phyloP scores from a whole-genome alignment of 2,797 vertebrate genomes.

The Fistularia commersonii region DNA sequence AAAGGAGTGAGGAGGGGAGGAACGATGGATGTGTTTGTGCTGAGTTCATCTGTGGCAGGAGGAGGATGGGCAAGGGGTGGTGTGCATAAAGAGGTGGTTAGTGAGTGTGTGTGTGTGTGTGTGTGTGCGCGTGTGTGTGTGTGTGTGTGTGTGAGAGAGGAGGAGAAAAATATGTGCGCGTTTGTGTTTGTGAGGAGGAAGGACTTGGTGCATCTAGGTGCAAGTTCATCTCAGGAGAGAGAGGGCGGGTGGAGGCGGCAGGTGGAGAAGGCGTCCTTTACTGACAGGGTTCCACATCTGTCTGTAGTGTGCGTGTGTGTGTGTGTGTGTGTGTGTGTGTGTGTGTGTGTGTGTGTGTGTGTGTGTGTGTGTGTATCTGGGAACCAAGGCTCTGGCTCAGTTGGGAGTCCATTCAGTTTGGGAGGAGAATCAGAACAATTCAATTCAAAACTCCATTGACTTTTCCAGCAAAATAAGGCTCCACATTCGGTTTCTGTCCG shows the following conservation, averaged over 20 bases:
- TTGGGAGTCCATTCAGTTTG: slow-evolving; percentile 46
- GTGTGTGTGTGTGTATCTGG: background rate
- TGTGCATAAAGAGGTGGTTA: too few species aligned
- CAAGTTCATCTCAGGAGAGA: slow-evolving; percentile 26
- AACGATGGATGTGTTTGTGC: slow-evolving; percentile 61
- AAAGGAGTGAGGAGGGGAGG: slow-evolving; percentile 35
- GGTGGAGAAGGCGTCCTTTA: slow-evolving; percentile 20
- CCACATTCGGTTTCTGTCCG: slow-evolving; percentile 5
- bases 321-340: slow-evolving; percentile 1
- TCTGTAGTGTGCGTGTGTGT: slow-evolving; percentile 12
- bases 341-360: slow-evolving; percentile 1
- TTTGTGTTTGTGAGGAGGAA: background rate
- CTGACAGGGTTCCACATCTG: slow-evolving; percentile 22
- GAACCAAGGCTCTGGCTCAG: slow-evolving; percentile 49
- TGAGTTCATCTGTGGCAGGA: slow-evolving; percentile 29
- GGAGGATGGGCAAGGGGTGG: too few species aligned
- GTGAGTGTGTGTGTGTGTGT: slow-evolving; percentile 4
- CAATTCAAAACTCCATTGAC: slow-evolving; percentile 18
- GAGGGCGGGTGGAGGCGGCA: slow-evolving; percentile 1
- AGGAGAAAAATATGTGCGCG: too few species aligned
- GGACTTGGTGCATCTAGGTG: background rate
- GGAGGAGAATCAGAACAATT: slow-evolving; percentile 31
- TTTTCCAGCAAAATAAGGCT: slow-evolving; percentile 40
- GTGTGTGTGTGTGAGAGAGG: slow-evolving; percentile 5
- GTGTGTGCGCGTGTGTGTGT: too few species aligned